These are phyloP conservation scores for Macrobrachium rosenbergii DNA, from an alignment of 1,140 invertebrate species.

Conservation along the genomic window DNA sequence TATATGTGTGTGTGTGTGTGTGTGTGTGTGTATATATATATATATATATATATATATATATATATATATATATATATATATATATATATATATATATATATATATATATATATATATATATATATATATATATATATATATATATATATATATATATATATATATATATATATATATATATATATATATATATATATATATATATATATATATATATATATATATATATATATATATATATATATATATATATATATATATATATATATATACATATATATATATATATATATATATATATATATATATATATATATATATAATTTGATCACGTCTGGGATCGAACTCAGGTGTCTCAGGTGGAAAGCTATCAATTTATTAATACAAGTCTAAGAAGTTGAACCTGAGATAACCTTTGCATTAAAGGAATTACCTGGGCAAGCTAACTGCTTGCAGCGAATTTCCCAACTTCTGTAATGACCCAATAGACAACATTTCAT, in stretches of 20 bases:
- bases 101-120: conserved; percentile 11
- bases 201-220: conserved; percentile 11
- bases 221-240: conserved; percentile 11
- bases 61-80: conserved; percentile 4
- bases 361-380: no score
- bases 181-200: conserved; percentile 11
- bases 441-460: no score
- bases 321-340: no score
- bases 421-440: no score
- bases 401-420: no score
- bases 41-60: background rate
- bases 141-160: conserved; percentile 11
- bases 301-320: conserved; percentile 11
- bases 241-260: conserved; percentile 3
- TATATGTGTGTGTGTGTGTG: no score
- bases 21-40: no score
- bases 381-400: no score
- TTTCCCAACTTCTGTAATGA: no score
- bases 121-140: conserved; percentile 11
- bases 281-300: conserved; percentile 11
- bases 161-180: conserved; percentile 11
- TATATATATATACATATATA: conserved; percentile 3
- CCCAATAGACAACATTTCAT: no score
- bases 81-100: conserved; percentile 11
- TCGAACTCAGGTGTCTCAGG: no score